phyloP scores from a whole-genome alignment of 2,888 invertebrate genomes.

The Siphlonurus alternatus region DNA sequence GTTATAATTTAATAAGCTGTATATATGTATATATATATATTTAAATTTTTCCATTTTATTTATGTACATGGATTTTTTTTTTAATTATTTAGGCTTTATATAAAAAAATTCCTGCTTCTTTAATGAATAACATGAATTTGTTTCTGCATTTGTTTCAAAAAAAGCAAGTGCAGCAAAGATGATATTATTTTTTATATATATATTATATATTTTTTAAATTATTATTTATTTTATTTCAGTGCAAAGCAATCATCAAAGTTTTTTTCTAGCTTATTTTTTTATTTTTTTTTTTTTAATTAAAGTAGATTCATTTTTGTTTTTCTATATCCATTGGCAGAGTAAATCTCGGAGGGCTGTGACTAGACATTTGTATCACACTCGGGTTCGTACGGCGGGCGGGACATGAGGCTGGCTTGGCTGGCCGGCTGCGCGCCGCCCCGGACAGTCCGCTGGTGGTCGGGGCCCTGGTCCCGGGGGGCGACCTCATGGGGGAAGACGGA shows the following conservation, averaged over 20 bases:
- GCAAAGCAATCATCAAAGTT: background rate
- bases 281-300: background rate
- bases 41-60: background rate
- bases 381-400: background rate
- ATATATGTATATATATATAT: background rate
- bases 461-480: background rate
- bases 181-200: background rate
- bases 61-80: background rate
- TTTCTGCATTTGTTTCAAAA: background rate
- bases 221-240: background rate
- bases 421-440: background rate
- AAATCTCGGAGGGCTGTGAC: background rate
- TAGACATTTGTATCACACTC: background rate
- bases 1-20: background rate
- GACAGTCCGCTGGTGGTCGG: background rate
- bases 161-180: constrained; percentile 1
- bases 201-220: background rate
- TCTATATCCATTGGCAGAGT: background rate
- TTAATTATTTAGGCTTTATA: background rate
- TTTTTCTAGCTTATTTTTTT: background rate
- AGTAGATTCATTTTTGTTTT: background rate
- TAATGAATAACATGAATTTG: background rate
- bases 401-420: background rate
- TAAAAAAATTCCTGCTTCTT: background rate
- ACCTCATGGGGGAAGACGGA: background rate